Evolutionary conservation across 2,113 vertebrate species (phyloP), one percentile per base, ranked within the genome.

Genomic region (Cyanoderma ruficeps): DNA sequence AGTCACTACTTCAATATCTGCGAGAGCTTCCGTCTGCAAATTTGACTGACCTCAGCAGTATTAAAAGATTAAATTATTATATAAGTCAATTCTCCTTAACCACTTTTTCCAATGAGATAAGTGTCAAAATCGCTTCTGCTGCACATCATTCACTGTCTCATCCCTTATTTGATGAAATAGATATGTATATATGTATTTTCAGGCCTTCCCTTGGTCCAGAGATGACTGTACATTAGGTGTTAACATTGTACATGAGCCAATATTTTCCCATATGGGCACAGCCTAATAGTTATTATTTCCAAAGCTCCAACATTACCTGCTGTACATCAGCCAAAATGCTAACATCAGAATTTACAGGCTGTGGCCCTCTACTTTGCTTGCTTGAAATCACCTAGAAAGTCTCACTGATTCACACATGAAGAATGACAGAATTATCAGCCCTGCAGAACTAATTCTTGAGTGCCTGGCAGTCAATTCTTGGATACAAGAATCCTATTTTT

Each of bases 41-140:
- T 74, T 75, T 94, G 56, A 60, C 91, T 95, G 60, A 91, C 80
- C 53, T 94, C 80, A 82, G 77, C 37, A 15, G 44, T 75, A 87
- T 93, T 87, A 87, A 63, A 83, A 92, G 80, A 94, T 92, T 82
- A 94, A 91, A 92, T 94, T 90, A 89, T 94, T 93, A 75, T 50
- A 37, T 80, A 91, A 91, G 91, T 91, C 93, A 71, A 10, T 95
- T 95, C 74, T 92, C 81, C 65, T 87, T 89, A 94, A 74, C 59
- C 53, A 33, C 41, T 61, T 72, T 71, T 90, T 57, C 65, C 69
- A 79, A 71, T 60, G 87, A 92, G 76, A n/a, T 28, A 78, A 49
- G 64, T 77, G 84, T 94, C 89, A 94, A 80, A 94, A 86, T 47
- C 83, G 28, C 50, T 93, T 65, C 61, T 15, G 20, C 63, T 72